A percentile compares a stretch with the other conserved stretches of the same genome.
phyloP scores from a whole-genome alignment of 1,140 invertebrate genomes.

The Ostrea edulis region DNA sequence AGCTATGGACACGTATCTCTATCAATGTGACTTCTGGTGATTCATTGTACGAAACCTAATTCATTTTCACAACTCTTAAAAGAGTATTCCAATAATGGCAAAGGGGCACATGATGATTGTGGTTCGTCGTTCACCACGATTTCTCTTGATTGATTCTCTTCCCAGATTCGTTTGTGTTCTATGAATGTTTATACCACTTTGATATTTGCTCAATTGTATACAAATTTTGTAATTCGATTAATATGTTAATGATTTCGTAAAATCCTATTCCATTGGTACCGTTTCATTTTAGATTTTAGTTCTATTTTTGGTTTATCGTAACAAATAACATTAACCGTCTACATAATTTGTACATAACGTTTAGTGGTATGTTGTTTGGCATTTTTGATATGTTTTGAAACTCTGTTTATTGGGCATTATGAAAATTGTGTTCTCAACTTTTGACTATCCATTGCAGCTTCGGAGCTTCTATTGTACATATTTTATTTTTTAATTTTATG shows the following conservation, averaged over 20 bases:
- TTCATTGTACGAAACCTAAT: no score
- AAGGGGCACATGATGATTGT: no score
- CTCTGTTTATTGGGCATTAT: not conserved
- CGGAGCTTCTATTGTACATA: not conserved
- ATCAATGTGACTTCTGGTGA: no score
- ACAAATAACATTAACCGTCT: not conserved
- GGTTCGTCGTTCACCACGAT: no score
- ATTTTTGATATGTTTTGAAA: not conserved
- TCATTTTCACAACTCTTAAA: no score
- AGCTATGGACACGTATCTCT: no score
- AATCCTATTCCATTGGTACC: not conserved
- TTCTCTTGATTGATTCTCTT: no score
- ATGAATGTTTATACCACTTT: no score
- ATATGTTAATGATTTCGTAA: not conserved
- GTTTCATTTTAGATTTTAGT: not conserved
- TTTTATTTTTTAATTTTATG: not conserved
- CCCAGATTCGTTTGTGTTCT: no score
- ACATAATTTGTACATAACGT: not conserved
- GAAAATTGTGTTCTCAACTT: not conserved
- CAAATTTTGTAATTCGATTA: not conserved
- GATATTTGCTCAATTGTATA: no score
- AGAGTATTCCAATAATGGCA: no score
- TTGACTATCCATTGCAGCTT: not conserved
- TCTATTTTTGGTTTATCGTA: not conserved
- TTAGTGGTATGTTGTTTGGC: not conserved